These are phyloP conservation scores for Eonycteris spelaea DNA, from an alignment of 2,113 vertebrate genomes.

Conservation along the genomic window DNA sequence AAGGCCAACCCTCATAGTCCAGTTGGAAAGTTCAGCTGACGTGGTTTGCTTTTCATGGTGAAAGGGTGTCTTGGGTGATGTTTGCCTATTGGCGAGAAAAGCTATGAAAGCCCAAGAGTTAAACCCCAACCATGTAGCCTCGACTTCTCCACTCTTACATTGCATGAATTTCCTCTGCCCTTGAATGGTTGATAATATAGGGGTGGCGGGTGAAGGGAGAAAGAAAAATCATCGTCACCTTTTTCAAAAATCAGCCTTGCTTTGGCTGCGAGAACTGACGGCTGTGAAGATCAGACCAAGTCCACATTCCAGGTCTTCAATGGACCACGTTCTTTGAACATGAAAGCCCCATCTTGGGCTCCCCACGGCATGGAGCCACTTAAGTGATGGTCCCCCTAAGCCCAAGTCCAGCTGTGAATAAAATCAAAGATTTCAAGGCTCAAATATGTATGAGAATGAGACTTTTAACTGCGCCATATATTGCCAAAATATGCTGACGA, in stretches of 20 bases:
- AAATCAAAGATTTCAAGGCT: conserved; percentile 76
- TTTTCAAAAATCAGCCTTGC: conserved; percentile 76
- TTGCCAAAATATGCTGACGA: conserved; percentile 20
- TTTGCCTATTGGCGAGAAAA: not conserved
- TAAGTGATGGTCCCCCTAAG: conserved; percentile 76
- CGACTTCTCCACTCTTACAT: rapidly evolving
- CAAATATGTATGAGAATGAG: conserved; percentile 18
- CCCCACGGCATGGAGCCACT: conserved; percentile 74
- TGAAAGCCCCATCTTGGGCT: conserved; percentile 77
- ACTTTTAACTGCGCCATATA: conserved; percentile 10
- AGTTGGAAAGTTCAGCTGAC: not conserved
- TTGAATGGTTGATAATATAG: not conserved
- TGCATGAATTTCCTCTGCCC: not conserved
- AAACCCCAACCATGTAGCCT: not conserved
- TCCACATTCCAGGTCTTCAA: conserved; percentile 80
- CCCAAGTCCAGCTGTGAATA: conserved; percentile 79
- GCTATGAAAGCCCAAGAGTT: not conserved
- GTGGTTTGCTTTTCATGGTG: not conserved
- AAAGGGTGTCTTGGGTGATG: not conserved
- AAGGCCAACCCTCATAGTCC: not conserved
- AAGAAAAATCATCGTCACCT: conserved; percentile 58
- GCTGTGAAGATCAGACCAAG: conserved; percentile 81
- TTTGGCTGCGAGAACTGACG: conserved; percentile 76
- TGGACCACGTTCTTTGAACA: conserved; percentile 81
- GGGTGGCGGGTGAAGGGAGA: not conserved